phyloP scores from a whole-genome alignment of 2,797 vertebrate genomes.

The Paguma larvata region DNA sequence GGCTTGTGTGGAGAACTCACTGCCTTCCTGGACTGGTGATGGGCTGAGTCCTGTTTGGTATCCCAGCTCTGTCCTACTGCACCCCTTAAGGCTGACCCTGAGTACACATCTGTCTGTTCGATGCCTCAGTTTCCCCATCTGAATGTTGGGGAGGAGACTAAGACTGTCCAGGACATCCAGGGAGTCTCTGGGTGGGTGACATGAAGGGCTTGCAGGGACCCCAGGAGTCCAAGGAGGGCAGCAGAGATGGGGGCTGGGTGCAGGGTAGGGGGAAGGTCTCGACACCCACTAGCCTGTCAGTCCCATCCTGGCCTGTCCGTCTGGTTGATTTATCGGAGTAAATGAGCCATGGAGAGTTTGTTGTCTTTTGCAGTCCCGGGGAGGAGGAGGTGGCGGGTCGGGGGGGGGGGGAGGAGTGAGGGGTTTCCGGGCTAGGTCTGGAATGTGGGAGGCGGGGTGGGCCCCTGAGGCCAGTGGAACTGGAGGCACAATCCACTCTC shows the following conservation, averaged over 20 bases:
- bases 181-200: neutral
- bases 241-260: conserved; percentile 9
- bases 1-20: neutral
- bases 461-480: neutral
- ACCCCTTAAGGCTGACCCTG: neutral
- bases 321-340: conserved; percentile 85
- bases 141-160: neutral
- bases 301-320: conserved; percentile 65
- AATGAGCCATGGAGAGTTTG: conserved; percentile 87
- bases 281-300: conserved; percentile 58
- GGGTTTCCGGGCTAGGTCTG: conserved; percentile 83
- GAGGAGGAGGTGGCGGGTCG: conserved; percentile 69
- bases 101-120: neutral
- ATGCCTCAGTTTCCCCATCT: conserved; percentile 37
- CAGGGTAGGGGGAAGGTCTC: conserved; percentile 41
- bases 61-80: neutral
- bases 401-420: conserved; percentile 68
- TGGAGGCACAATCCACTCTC: neutral
- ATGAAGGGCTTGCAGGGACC: neutral
- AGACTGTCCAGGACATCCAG: neutral
- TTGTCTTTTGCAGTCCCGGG: conserved; percentile 79
- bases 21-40: neutral
- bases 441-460: conserved; percentile 81
- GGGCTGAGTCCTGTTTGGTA: neutral
- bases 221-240: neutral